phyloP scores from a whole-genome alignment of 2,113 vertebrate species.

The Erythrolamprus reginae region DNA sequence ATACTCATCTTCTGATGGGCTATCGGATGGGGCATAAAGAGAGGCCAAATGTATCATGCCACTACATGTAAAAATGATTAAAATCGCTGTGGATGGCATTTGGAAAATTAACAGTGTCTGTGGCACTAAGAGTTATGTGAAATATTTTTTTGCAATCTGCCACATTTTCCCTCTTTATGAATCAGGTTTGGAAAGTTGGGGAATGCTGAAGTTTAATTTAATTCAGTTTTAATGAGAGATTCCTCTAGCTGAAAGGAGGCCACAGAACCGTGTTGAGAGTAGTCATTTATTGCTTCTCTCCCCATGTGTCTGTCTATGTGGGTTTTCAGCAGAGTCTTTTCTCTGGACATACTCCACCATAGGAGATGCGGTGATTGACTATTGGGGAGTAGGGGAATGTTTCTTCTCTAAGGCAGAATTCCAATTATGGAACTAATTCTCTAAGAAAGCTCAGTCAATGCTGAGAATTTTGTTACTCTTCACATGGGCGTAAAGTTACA shows the following conservation, averaged over 20 bases:
- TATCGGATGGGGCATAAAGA: not conserved
- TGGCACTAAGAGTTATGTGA: conserved; percentile 16
- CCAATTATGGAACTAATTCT: not conserved
- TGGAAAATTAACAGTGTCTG: conserved; percentile 15
- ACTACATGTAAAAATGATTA: conserved; percentile 28
- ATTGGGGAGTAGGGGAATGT: not conserved
- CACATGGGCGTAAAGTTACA: not conserved
- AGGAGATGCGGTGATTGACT: not conserved
- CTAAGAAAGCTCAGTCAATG: not conserved
- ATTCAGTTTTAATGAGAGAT: conserved; percentile 3
- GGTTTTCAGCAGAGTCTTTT: not conserved
- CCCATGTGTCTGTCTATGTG: not conserved
- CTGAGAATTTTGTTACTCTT: not conserved
- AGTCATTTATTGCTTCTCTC: not conserved
- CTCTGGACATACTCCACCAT: not conserved
- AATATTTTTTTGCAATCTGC: not conserved
- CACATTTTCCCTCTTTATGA: not conserved
- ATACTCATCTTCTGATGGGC: conserved; percentile 3
- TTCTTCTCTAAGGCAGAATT: not conserved
- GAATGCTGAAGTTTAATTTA: not conserved
- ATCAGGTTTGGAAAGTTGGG: not conserved
- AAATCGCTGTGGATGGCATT: conserved; percentile 14
- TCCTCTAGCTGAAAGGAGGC: not conserved
- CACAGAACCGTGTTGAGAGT: not conserved
- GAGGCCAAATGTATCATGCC: not conserved